These are phyloP conservation scores for Anabacerthia variegaticeps DNA, from an alignment of 2,797 vertebrate species.

Conservation along the genomic window DNA sequence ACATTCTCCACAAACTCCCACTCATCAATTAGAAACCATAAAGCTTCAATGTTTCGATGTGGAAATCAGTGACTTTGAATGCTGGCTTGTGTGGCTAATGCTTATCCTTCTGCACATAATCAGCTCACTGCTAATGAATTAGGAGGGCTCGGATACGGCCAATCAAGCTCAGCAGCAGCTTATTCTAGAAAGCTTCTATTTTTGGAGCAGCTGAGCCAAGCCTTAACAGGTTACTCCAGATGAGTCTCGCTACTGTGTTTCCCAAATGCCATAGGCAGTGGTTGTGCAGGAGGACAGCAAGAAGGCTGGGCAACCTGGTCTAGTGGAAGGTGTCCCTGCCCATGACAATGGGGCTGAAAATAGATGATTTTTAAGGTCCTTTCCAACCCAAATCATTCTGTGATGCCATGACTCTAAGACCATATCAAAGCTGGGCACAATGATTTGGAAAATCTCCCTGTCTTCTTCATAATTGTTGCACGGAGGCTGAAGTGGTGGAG, in stretches of 20 bases:
- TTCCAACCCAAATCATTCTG: not conserved
- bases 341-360: not conserved
- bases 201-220: conserved; percentile 12
- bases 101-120: not conserved
- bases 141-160: not conserved
- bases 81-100: not conserved
- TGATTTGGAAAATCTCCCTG: not conserved
- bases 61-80: not conserved
- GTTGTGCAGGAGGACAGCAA: not conserved
- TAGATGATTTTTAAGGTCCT: not conserved
- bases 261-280: not conserved
- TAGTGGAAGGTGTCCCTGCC: not conserved
- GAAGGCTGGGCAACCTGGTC: not conserved
- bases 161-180: not conserved
- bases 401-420: not conserved
- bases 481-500: not conserved
- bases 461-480: not conserved
- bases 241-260: not conserved
- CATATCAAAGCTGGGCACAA: accelerated
- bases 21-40: conserved; percentile 20
- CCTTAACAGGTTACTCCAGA: not conserved
- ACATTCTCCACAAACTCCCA: not conserved
- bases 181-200: conserved; percentile 33
- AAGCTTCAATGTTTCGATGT: not conserved
- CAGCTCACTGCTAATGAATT: not conserved